Percentiles rank a stretch among this genome's conserved stretches.
Evolutionary conservation across 2,888 invertebrate species (phyloP).

Genomic region (Conchocele bisecta): DNA sequence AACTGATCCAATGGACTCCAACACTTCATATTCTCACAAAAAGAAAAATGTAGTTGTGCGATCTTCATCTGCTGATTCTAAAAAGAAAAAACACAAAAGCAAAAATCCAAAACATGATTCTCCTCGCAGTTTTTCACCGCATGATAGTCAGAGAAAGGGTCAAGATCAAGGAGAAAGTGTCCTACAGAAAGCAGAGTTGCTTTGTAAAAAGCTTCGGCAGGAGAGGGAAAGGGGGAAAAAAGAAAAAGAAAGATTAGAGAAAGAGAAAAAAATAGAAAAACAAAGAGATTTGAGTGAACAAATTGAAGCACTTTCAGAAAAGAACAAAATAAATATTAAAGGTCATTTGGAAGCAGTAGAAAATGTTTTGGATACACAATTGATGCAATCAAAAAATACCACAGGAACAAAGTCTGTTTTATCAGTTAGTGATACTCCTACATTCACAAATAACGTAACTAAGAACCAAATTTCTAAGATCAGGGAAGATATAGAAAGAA

Average conservation of each 20-base stretch:
- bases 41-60: background rate
- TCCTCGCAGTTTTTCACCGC: conserved; percentile 8
- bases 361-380: background rate
- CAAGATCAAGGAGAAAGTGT: conserved; percentile 52
- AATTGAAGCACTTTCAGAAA: conserved; percentile 56
- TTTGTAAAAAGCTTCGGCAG: conserved; percentile 70
- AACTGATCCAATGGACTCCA: background rate
- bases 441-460: background rate
- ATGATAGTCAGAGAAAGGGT: background rate
- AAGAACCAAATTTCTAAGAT: background rate
- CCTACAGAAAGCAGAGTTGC: conserved; percentile 69
- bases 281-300: conserved; percentile 60
- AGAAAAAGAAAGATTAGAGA: conserved; percentile 54
- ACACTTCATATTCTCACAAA: background rate
- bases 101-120: conserved; percentile 7
- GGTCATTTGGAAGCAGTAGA: conserved; percentile 57
- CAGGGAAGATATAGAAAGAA: background rate
- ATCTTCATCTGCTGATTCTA: conserved; percentile 17
- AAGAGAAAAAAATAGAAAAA: conserved; percentile 61
- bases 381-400: background rate
- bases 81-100: conserved; percentile 7
- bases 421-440: background rate
- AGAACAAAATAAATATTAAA: conserved; percentile 63
- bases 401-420: background rate
- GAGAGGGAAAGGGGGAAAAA: conserved; percentile 62